phyloP scores from a whole-genome alignment of 2,888 invertebrate genomes.

The Phlogophora meticulosa region DNA sequence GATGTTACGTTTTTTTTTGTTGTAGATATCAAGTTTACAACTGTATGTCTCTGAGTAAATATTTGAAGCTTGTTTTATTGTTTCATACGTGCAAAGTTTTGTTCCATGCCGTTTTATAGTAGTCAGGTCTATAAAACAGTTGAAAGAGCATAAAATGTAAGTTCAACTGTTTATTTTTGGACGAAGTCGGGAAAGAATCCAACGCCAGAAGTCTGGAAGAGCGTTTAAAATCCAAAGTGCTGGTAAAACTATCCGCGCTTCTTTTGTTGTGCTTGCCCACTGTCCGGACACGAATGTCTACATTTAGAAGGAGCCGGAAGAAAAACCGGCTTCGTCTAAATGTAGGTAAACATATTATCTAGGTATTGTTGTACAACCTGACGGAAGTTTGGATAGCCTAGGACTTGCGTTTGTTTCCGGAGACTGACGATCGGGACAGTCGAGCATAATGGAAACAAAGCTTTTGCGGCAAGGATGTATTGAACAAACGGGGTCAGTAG shows the following conservation, averaged over 20 bases:
- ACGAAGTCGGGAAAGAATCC: neutral
- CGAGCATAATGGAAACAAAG: constrained; percentile 6
- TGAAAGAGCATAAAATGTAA: constrained; percentile 21
- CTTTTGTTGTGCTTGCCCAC: neutral
- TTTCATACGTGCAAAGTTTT: constrained; percentile 12
- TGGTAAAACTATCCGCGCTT: neutral
- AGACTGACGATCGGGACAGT: neutral
- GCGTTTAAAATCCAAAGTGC: constrained; percentile 1
- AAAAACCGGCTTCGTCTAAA: constrained; percentile 20
- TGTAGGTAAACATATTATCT: constrained; percentile 8
- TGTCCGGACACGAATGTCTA: constrained; percentile 11
- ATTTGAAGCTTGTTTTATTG: constrained; percentile 34
- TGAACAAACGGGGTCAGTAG: neutral
- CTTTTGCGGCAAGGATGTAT: neutral
- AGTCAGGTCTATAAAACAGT: constrained; percentile 26
- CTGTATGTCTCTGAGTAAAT: constrained; percentile 26
- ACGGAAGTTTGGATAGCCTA: constrained; percentile 7
- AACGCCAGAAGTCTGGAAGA: neutral
- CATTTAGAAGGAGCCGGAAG: constrained; percentile 7
- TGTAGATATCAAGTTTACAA: constrained; percentile 14
- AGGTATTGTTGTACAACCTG: neutral
- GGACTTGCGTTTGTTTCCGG: constrained; percentile 14
- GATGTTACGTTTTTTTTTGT: too few relatives aligned
- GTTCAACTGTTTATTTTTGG: constrained; percentile 22
- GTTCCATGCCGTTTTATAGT: constrained; percentile 22